phyloP scores from a whole-genome alignment of 2,888 invertebrate species.

The Dasysyrphus albostriatus region DNA sequence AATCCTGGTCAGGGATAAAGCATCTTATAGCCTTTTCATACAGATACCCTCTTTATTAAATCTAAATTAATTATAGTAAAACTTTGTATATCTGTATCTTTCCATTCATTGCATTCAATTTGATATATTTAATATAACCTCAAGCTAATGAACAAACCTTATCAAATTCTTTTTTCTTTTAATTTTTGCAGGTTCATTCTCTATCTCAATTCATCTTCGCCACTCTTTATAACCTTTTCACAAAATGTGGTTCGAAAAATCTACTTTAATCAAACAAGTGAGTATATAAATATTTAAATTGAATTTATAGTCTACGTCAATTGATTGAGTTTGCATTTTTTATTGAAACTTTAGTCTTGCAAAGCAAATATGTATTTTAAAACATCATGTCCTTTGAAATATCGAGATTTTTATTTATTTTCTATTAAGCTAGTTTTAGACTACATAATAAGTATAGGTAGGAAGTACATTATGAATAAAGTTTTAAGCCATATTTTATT shows the following conservation, averaged over 20 bases:
- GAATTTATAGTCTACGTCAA: not conserved
- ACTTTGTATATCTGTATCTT: constrained; percentile 11
- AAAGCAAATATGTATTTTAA: too few species aligned
- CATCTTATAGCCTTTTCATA: not conserved
- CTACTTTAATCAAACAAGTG: constrained; percentile 83
- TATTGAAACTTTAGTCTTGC: not conserved
- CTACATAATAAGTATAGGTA: too few species aligned
- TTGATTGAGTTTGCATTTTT: not conserved
- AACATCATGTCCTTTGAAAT: too few species aligned
- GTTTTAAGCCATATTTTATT: too few species aligned
- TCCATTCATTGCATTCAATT: constrained; percentile 28
- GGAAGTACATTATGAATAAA: too few species aligned
- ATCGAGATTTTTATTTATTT: too few species aligned
- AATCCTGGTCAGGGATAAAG: not conserved
- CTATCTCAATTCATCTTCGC: constrained; percentile 81
- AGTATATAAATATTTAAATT: constrained; percentile 65
- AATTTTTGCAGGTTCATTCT: constrained; percentile 81
- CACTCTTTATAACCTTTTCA: constrained; percentile 82
- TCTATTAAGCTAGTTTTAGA: too few species aligned
- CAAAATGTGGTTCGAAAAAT: constrained; percentile 81
- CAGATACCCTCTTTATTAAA: constrained; percentile 1
- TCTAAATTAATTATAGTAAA: constrained; percentile 22
- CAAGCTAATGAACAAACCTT: constrained; percentile 30
- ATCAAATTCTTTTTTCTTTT: constrained; percentile 15
- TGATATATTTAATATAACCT: constrained; percentile 21